Evolutionary conservation across 2,113 vertebrate genomes (phyloP).

Genomic region (Melospiza melodia): DNA sequence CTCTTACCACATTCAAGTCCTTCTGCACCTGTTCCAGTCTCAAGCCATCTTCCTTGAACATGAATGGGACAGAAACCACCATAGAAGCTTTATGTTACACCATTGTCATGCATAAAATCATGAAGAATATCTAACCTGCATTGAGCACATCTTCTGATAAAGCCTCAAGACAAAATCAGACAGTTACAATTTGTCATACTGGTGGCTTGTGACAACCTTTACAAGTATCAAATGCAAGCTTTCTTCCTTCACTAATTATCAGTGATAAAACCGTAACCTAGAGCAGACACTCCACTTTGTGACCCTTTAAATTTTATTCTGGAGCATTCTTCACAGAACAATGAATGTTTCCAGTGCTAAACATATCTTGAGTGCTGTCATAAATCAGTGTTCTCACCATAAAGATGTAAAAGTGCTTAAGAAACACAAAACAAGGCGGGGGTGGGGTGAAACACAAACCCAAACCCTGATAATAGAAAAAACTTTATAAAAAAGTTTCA

Average conservation of each 20-base stretch:
- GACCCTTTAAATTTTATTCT: not conserved
- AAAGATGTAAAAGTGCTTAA: not conserved
- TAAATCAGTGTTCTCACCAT: not conserved
- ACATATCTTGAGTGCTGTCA: not conserved
- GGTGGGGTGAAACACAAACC: not conserved
- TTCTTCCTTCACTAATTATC: not conserved
- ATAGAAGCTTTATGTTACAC: not conserved
- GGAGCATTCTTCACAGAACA: not conserved
- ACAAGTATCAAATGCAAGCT: not conserved
- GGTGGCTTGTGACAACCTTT: not conserved
- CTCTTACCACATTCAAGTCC: not conserved
- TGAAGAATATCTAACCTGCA: not conserved
- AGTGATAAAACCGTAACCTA: not conserved
- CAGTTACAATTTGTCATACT: not conserved
- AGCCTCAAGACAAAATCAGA: not conserved
- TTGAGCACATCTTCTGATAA: not conserved
- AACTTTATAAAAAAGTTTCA: not conserved
- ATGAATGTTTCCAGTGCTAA: not conserved
- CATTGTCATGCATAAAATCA: not conserved
- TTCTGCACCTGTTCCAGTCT: not conserved
- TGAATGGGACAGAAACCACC: not conserved
- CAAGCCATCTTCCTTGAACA: not conserved
- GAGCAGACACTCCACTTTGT: not conserved
- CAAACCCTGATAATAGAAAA: not conserved
- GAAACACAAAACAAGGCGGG: not conserved